Evolutionary conservation across 2,888 invertebrate species (phyloP).

Genomic region (Orchesellides sinensis): DNA sequence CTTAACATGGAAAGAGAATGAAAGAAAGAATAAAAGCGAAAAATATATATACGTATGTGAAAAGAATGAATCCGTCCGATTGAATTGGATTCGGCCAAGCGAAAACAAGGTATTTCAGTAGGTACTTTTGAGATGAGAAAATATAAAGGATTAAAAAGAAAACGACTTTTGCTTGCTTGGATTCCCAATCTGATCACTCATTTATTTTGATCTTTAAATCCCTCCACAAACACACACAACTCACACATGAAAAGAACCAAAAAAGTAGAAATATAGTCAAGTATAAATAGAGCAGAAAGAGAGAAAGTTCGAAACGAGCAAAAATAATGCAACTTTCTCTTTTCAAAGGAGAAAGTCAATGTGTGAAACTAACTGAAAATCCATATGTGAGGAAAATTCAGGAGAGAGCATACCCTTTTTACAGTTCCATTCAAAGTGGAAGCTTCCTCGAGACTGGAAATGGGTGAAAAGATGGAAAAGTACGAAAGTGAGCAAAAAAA

Average conservation of each 20-base stretch:
- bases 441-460: slow-evolving; percentile 47
- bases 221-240: not conserved
- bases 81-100: not conserved
- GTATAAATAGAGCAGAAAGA: no score
- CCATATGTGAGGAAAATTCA: slow-evolving; percentile 15
- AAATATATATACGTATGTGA: no score
- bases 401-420: not conserved
- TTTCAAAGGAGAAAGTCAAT: not conserved
- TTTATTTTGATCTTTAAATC: not conserved
- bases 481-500: slow-evolving; percentile 35
- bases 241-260: not conserved
- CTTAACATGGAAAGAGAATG: not conserved
- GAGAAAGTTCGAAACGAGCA: no score
- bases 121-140: not conserved
- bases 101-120: not conserved
- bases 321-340: no score
- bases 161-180: not conserved
- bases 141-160: not conserved
- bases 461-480: slow-evolving; percentile 45
- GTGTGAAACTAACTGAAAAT: slow-evolving; percentile 23
- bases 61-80: no score
- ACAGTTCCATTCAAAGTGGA: slow-evolving; percentile 34
- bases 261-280: no score
- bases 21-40: not conserved
- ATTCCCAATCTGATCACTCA: slow-evolving; percentile 10